Evolutionary conservation across 2,113 vertebrate species (phyloP).

Genomic region (Megaleporinus macrocephalus): DNA sequence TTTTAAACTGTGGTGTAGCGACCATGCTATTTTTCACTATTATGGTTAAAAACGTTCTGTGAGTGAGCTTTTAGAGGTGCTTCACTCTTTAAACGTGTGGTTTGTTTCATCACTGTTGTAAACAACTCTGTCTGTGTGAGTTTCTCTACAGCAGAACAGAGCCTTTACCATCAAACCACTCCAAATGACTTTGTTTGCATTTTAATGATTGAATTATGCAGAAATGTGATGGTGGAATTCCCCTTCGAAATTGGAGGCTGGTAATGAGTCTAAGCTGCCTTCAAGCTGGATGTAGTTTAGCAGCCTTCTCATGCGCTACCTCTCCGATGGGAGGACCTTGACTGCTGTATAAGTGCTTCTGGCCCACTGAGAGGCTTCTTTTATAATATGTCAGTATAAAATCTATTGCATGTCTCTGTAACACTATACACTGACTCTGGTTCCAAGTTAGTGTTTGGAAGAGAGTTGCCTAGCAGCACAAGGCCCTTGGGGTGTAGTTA

Average conservation of each 20-base stretch:
- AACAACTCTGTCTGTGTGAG: too few relatives aligned
- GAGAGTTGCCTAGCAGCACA: slow-evolving; percentile 30
- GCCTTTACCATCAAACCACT: too few relatives aligned
- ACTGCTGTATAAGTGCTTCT: background rate
- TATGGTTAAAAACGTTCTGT: too few relatives aligned
- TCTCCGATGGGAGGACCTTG: background rate
- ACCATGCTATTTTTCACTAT: too few relatives aligned
- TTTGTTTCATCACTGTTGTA: too few relatives aligned
- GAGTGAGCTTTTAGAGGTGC: too few relatives aligned
- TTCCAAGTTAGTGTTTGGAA: slow-evolving; percentile 13
- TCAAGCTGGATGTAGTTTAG: background rate
- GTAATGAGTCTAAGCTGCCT: background rate
- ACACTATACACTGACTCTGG: background rate
- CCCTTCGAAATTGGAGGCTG: background rate
- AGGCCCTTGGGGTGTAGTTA: background rate
- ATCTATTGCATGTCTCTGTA: background rate
- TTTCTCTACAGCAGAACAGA: too few relatives aligned
- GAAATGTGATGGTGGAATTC: too few relatives aligned
- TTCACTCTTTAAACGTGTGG: too few relatives aligned
- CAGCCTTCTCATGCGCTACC: background rate
- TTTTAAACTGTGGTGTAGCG: too few relatives aligned
- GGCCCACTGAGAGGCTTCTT: background rate
- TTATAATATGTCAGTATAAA: background rate
- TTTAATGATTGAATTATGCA: too few relatives aligned
- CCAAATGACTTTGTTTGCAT: too few relatives aligned